Percentiles rank a stretch among this genome's conserved stretches.
phyloP scores from a whole-genome alignment of 64 coral and sea anemone species.

The Actinia tenebrosa region DNA sequence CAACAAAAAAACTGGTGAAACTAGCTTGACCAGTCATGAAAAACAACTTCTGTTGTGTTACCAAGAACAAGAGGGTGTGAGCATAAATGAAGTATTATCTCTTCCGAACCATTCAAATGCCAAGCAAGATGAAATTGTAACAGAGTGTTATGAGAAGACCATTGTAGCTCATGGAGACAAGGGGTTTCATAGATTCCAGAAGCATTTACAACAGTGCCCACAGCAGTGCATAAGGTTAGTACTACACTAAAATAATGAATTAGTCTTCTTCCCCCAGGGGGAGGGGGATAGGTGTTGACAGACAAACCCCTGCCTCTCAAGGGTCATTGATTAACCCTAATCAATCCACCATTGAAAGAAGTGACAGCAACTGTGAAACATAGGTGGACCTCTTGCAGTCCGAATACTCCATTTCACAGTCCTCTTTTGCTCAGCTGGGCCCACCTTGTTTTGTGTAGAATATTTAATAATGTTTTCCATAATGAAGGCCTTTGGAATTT shows the following conservation, averaged over 20 bases:
- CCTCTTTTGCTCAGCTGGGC: no score
- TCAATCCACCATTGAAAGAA: background rate
- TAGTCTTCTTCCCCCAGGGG: no score
- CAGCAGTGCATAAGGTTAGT: conserved; percentile 76
- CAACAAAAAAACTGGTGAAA: background rate
- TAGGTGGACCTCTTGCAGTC: no score
- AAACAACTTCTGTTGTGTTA: conserved; percentile 46
- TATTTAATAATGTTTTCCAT: no score
- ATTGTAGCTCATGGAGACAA: conserved; percentile 58
- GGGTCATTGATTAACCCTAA: background rate
- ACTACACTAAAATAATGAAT: no score
- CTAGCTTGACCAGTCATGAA: conserved; percentile 56
- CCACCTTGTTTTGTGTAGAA: no score
- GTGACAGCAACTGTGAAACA: no score
- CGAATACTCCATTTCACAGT: no score
- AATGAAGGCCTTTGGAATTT: no score
- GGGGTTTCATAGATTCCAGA: conserved; percentile 71
- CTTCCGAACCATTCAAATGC: background rate
- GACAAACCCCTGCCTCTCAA: no score
- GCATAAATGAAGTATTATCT: conserved; percentile 10
- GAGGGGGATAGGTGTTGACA: no score
- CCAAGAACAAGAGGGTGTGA: conserved; percentile 47
- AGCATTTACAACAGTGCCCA: conserved; percentile 55
- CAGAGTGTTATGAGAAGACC: conserved; percentile 60
- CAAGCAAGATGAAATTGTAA: background rate